Conservation (phyloP, 2,797 vertebrate genomes). For the Ctenosaura bakeri region DNA sequence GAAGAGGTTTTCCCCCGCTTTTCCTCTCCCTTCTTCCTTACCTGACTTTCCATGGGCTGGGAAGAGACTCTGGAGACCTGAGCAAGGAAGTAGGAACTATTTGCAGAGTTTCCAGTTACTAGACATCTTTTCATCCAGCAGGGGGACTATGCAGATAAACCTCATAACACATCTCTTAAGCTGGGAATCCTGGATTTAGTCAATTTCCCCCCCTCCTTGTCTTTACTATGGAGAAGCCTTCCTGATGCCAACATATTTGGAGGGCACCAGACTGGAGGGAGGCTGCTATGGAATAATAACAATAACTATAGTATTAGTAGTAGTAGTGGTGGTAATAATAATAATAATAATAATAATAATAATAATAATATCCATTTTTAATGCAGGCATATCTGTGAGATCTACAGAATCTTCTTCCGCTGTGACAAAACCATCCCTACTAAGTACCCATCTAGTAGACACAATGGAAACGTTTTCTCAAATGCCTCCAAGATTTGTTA, state of each 20-base stretch:
- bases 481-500: conserved; percentile 47
- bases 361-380: conserved; percentile 46
- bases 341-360: too few species aligned
- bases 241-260: neutral
- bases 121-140: neutral
- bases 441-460: conserved; percentile 41
- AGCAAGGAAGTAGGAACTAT: neutral
- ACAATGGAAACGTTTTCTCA: conserved; percentile 46
- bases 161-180: neutral
- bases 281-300: conserved; percentile 14
- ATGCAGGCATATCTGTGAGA: conserved; percentile 78
- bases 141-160: neutral
- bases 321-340: too few species aligned
- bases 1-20: too few species aligned
- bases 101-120: neutral
- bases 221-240: neutral
- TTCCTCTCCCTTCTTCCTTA: too few species aligned
- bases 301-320: neutral
- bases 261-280: neutral
- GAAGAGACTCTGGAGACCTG: too few species aligned
- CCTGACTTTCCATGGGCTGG: too few species aligned
- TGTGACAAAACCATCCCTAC: conserved; percentile 49
- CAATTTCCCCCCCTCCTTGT: neutral
- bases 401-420: conserved; percentile 66
- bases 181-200: neutral